Evolutionary conservation across 2,888 invertebrate genomes (phyloP), one percentile per base, ranked within the genome.

Genomic region (Falcaria lacertinaria): DNA sequence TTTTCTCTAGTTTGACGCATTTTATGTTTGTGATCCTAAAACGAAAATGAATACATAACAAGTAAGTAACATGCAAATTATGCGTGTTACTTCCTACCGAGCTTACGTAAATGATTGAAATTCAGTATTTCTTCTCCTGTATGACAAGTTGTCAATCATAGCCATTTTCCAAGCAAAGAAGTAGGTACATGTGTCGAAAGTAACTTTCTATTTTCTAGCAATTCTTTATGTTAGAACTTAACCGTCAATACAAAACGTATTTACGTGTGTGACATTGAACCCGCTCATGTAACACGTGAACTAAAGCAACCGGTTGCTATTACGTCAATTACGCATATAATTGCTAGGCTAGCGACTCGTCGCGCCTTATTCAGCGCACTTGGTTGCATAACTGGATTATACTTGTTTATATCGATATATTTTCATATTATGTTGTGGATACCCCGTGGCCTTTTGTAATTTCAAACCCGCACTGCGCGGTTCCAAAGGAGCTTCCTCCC

Each of bases 311-410:
- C 70, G 67, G 81, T 76, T 65, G 61, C 44, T 57, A 69, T 82
- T 81, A 80, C 79, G 71, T 81, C 80, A 77, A 77, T 80, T 82
- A 80, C 69, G 64, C 57, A 54, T 65, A 68, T 74, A 78, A 78
- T 74, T 68, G 68, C 66, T 64, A 55, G 57, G 59, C 57, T 46
- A 52, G 57, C 47, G 53, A 57, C 61, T 52, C 45, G 55, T 60
- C 52, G 48, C 39, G 42, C 64, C 67, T 54, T 69, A 64, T 63
- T 57, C 48, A 57, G 60, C 49, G 48, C 47, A 39, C 45, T 47
- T 45, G 47, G 52, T 66, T 64, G 49, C 64, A 61, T 69, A 64
- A 68, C 28, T 50, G 42, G 45, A 44, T 52, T 51, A 50, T 47
- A 49, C 48, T 25, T 42, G 50, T 48, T 58, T 50, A 48, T 50